Evolutionary conservation across 2,888 invertebrate species (phyloP), one percentile per base, ranked within the genome.

Genomic region (Penaeus monodon): DNA sequence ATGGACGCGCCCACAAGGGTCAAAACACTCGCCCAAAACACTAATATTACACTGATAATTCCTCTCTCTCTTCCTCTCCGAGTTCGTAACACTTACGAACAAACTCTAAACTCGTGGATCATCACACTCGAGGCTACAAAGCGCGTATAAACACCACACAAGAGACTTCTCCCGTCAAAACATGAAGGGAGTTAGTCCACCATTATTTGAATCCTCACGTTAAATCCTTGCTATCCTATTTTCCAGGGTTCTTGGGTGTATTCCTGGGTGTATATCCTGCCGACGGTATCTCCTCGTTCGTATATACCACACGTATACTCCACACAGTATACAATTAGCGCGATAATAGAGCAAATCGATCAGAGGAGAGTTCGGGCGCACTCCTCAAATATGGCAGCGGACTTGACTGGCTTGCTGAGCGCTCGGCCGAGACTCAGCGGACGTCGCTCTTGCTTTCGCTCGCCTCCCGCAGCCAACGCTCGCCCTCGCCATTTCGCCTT

Each of bases 311-410:
- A 79, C 74, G 80, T 84, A 87, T 68, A 80, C 44, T 65, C 70
- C 14, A 68, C 70, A 38, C 63, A 29, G 63, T 86, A 57, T 78
- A 70, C 73, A 87, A 79, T 78, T 83, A 83, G 33, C 79, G 38
- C 73, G 73, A 87, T 87, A 87, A 87, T 83, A 87, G 65, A 84
- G 79, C 79, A 87, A 87, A 87, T 87, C 87, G 83, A 87, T 87
- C 79, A 78, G 73, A 79, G 83, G 78, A 68, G 79, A 87, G 82
- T 77, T 82, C 64, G 77, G 80, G 87, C 87, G 87, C 83, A 87
- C 87, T 83, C 87, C 83, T 87, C 87, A 87, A 87, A 87, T 87
- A 87, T 87, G 87, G 87, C 82, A 87, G 87, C 79, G 87, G 78
- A 79, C 82, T 82, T 78, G 78, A 82, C 82, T 86, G 86, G 82